Percentiles rank a stretch among this genome's conserved stretches.
Conservation (phyloP, 2,113 vertebrate genomes). For the Macaca nemestrina region DNA sequence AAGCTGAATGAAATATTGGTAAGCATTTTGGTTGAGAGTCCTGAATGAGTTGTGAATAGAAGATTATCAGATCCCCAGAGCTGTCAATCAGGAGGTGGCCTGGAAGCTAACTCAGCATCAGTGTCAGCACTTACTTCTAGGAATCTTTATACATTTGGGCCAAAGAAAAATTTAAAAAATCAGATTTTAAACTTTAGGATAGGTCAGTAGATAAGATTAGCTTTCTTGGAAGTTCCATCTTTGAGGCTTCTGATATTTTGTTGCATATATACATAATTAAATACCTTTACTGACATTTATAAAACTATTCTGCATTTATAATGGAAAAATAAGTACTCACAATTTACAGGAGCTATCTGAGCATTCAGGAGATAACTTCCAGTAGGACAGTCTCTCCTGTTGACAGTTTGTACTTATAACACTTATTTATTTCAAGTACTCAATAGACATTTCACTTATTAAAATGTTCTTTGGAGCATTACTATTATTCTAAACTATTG, state of each 20-base stretch:
- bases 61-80: not conserved
- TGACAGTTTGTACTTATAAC: not conserved
- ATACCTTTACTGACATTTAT: not conserved
- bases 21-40: not conserved
- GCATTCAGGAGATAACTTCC: not conserved
- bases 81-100: not conserved
- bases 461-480: not conserved
- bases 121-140: not conserved
- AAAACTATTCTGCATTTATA: not conserved
- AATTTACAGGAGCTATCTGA: not conserved
- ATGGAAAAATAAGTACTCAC: not conserved
- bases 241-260: not conserved
- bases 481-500: not conserved
- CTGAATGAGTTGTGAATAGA: not conserved
- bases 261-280: not conserved
- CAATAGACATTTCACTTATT: not conserved
- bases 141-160: not conserved
- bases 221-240: not conserved
- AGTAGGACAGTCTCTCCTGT: not conserved
- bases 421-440: not conserved
- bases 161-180: not conserved
- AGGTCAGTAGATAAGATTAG: not conserved
- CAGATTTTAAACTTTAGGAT: not conserved
- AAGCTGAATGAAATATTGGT: not conserved
- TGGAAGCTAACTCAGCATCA: not conserved